Conservation (phyloP, 2,113 vertebrate species). For the Lipophrys pholis region DNA sequence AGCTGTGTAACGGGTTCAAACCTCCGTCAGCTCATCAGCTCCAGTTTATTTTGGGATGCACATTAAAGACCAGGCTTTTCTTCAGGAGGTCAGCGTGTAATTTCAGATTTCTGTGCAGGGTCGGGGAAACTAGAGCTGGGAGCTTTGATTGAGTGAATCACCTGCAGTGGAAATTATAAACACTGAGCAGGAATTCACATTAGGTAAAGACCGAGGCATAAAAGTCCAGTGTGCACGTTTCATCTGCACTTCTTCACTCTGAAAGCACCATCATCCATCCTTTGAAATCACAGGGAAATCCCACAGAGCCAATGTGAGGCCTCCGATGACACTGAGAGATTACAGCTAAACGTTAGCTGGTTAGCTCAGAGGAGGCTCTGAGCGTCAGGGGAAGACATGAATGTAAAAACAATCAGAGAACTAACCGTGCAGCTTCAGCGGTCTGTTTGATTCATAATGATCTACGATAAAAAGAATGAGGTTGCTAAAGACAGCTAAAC, state of each 20-base stretch:
- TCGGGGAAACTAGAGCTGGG: constrained; percentile 55
- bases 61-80: constrained; percentile 24
- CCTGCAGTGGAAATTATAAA: constrained; percentile 80
- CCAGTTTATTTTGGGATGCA: constrained; percentile 24
- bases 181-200: constrained; percentile 80
- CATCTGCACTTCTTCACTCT: constrained; percentile 80
- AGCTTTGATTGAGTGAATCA: constrained; percentile 77
- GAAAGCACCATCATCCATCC: constrained; percentile 85
- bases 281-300: constrained; percentile 78
- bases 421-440: too few relatives aligned
- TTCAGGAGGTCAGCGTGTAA: constrained; percentile 25
- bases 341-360: too few relatives aligned
- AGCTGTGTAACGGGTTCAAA: constrained; percentile 70
- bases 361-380: too few relatives aligned
- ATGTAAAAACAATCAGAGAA: too few relatives aligned
- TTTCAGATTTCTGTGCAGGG: constrained; percentile 39
- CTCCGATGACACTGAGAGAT: too few relatives aligned
- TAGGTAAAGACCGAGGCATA: constrained; percentile 62
- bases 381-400: too few relatives aligned
- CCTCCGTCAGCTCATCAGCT: constrained; percentile 51
- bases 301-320: too few relatives aligned
- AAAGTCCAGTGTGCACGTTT: constrained; percentile 55
- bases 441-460: too few relatives aligned
- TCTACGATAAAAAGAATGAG: too few relatives aligned
- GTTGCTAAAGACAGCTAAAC: too few relatives aligned